These are phyloP conservation scores for Drosophila borealis DNA, from an alignment of 2,888 invertebrate genomes.

Conservation along the genomic window DNA sequence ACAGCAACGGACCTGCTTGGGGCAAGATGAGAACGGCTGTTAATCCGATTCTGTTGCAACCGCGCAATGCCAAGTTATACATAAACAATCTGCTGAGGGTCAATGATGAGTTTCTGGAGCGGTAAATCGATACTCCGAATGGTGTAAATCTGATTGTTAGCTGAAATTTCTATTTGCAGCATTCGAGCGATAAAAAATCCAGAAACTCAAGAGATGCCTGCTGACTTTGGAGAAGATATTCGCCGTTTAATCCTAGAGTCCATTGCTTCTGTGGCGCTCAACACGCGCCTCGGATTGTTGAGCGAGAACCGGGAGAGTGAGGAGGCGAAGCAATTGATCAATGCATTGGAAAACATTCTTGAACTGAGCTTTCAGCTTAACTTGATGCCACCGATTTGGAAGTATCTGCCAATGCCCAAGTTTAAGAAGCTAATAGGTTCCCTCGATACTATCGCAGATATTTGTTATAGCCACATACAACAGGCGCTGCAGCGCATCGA, in stretches of 20 bases:
- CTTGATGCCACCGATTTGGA: constrained; percentile 80
- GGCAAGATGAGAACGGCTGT: constrained; percentile 88
- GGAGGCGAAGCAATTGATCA: constrained; percentile 58
- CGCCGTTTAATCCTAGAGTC: constrained; percentile 87
- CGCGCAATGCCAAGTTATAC: constrained; percentile 87
- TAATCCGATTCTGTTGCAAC: constrained; percentile 89
- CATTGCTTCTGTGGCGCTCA: constrained; percentile 84
- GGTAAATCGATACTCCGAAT: constrained; percentile 52
- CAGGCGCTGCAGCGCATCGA: constrained; percentile 79
- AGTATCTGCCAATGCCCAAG: constrained; percentile 72
- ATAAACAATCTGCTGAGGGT: constrained; percentile 86
- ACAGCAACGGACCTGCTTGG: constrained; percentile 89
- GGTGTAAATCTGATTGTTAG: not conserved
- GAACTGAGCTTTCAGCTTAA: constrained; percentile 72
- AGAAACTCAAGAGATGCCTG: constrained; percentile 82
- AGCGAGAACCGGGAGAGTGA: constrained; percentile 59
- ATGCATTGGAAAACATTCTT: constrained; percentile 52
- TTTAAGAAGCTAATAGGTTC: constrained; percentile 68
- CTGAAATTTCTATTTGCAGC: constrained; percentile 65
- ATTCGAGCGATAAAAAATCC: constrained; percentile 81
- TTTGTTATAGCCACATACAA: constrained; percentile 82
- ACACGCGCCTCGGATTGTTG: constrained; percentile 81
- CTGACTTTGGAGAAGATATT: constrained; percentile 86
- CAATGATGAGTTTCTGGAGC: constrained; percentile 83
- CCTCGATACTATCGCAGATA: constrained; percentile 70